Evolutionary conservation across 2,888 invertebrate species (phyloP), one percentile per base, ranked within the genome.

Genomic region (Eremobia ochroleuca): DNA sequence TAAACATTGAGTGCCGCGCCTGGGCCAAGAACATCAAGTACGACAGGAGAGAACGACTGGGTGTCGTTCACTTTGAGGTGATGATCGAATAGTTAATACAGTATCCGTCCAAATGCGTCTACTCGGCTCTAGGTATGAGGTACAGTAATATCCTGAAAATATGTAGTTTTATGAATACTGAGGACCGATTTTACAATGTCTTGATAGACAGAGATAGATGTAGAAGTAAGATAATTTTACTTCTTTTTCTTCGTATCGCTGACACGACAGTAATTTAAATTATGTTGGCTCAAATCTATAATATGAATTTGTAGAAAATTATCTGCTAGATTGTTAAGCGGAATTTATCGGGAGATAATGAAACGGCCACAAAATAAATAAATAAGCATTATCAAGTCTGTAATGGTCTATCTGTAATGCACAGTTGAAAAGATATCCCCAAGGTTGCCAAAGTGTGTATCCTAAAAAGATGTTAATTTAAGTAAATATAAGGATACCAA

Each of bases 1-100:
- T 97, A 86, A 98, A 98, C 90, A 97, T 99, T 40, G 98, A 99
- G 92, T 99, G 99, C 90, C 98, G 98, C 76, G 98, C 98, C 34
- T 99, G 99, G 99, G 99, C 99, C 28, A 98, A 97, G 91, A 99
- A 99, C 92, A 98, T 99, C 76, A 90, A 96, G 55, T 99, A 99
- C 94, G 95, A 95, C 84, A 97, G 97, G 49, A 95, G 97, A 65
- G 98, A 98, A 89, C 97, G 98, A 75, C 93, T 96, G 79, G 97
- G 97, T 0, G 95, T 97, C 15, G 97, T 97, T 2, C 97, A 97
- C 89, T 97, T 97, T 92, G 97, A 97, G 88, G 79, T 97, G 21
- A 95, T 97, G 95, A 94, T 97, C 76, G 97, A 97, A 86, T 97
- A 95, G 88, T 59, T 67, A n/a, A 46, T 62, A 18, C 5, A 43